A percentile compares a stretch with the other conserved stretches of the same genome.
These are phyloP conservation scores for Julus scandinavius DNA, from an alignment of 2,888 invertebrate species.

Conservation along the genomic window DNA sequence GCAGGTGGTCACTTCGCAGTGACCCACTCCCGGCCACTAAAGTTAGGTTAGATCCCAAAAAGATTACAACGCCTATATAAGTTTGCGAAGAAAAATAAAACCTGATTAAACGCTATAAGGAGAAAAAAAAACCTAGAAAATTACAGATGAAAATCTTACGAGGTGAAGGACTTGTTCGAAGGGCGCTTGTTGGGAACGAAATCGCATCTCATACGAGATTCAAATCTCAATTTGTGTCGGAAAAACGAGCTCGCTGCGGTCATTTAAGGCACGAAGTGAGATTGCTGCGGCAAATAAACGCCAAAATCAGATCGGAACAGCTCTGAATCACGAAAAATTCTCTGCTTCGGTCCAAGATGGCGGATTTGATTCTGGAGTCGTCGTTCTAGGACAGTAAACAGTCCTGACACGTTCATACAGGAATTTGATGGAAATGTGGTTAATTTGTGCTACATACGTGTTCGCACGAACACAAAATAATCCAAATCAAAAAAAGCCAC, in stretches of 20 bases:
- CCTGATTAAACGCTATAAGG: background rate
- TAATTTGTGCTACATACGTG: too few relatives aligned
- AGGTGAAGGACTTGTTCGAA: slow-evolving; percentile 16
- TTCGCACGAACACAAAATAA: too few relatives aligned
- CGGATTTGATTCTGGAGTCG: background rate
- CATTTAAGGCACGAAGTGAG: background rate
- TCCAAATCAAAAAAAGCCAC: too few relatives aligned
- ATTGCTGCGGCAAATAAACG: background rate
- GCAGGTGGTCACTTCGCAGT: slow-evolving; percentile 22
- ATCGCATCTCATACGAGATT: background rate
- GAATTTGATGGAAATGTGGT: too few relatives aligned
- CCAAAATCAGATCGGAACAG: background rate
- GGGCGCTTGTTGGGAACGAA: background rate
- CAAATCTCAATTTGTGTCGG: background rate
- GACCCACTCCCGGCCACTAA: slow-evolving; percentile 33
- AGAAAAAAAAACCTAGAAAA: background rate
- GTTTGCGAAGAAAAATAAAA: background rate
- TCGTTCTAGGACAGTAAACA: too few relatives aligned
- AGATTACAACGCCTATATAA: background rate
- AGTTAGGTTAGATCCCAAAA: slow-evolving; percentile 3
- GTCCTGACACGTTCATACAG: too few relatives aligned
- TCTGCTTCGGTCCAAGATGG: background rate
- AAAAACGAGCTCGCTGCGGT: background rate
- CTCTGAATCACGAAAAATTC: background rate
- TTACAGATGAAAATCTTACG: slow-evolving; percentile 25